These are phyloP conservation scores for Lagorchestes hirsutus DNA, from an alignment of 2,797 vertebrate species.

Conservation along the genomic window DNA sequence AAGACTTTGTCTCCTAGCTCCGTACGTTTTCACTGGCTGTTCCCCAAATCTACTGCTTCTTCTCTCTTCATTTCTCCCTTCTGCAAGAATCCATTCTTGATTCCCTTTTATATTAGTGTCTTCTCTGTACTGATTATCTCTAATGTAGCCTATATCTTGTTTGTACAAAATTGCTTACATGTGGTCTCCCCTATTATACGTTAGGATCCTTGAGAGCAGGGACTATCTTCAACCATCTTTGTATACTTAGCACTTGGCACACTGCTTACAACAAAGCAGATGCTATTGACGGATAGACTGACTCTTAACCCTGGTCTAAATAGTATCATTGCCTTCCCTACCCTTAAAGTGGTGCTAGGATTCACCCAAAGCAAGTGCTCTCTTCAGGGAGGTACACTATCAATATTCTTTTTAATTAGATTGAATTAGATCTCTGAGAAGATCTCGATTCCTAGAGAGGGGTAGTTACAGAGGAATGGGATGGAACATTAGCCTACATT, in stretches of 20 bases:
- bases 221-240: not conserved
- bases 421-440: not conserved
- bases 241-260: not conserved
- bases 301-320: not conserved
- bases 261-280: not conserved
- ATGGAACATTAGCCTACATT: not conserved
- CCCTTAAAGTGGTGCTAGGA: not conserved
- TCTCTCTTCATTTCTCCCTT: not conserved
- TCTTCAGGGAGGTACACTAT: not conserved
- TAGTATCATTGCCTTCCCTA: not conserved
- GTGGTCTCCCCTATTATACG: not conserved
- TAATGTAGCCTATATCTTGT: not conserved
- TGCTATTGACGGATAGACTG: not conserved
- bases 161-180: not conserved
- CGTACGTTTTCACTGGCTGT: not conserved
- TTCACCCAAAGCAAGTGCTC: not conserved
- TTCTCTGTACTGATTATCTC: not conserved
- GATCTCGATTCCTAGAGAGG: not conserved
- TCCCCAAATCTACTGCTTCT: not conserved
- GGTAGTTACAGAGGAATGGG: not conserved
- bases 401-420: not conserved
- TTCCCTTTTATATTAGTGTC: not conserved
- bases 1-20: not conserved
- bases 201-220: not conserved
- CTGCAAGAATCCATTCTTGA: not conserved